Evolutionary conservation across 2,113 vertebrate genomes (phyloP), one percentile per base, ranked within the genome.

Genomic region (Nansenia antarctica): DNA sequence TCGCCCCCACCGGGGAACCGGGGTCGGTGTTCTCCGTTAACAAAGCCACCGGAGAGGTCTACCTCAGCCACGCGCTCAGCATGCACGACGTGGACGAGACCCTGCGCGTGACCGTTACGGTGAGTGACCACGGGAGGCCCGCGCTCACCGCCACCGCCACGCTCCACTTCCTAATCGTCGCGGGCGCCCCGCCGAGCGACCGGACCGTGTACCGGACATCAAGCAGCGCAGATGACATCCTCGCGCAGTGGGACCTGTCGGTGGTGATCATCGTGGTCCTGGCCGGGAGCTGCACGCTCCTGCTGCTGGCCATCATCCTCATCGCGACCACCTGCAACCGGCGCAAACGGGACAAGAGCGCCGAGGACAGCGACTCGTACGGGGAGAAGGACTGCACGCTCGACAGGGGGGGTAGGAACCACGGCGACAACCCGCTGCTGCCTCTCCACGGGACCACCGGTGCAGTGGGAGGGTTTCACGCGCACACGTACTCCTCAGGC

Each of bases 251-350:
- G 96, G 97, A 98, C 88, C 90, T 95, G 74, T 98, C 96, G 9
- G 89, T 97, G 73, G 95, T 98, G 0, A 95, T 99, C 35, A 99
- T 99, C 85, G 93, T 96, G 0, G 92, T 98, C 57, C 89, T 99
- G 45, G 96, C 96, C 0, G 96, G 96, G 45, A 99, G 97, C 91
- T 99, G 97, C 90, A 95, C 96, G 1, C 91, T 99, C 68, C 93
- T 99, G 47, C 92, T 99, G 77, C 93, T 95, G 53, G 96, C 97
- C 78, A 99, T 99, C 84, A 95, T 99, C 89, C 92, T 96, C 79
- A 99, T 99, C 0, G 97, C 97, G 73, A 96, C 97, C 78, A 96
- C 95, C 68, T 98, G 96, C 92, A 96, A 95, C 85, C 92, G 92
- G 70, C 93, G 92, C 73, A 95, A 93, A 83, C 92, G 91, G 58